These are phyloP conservation scores for Phaedon cochleariae DNA, from an alignment of 2,888 invertebrate species.

Conservation along the genomic window DNA sequence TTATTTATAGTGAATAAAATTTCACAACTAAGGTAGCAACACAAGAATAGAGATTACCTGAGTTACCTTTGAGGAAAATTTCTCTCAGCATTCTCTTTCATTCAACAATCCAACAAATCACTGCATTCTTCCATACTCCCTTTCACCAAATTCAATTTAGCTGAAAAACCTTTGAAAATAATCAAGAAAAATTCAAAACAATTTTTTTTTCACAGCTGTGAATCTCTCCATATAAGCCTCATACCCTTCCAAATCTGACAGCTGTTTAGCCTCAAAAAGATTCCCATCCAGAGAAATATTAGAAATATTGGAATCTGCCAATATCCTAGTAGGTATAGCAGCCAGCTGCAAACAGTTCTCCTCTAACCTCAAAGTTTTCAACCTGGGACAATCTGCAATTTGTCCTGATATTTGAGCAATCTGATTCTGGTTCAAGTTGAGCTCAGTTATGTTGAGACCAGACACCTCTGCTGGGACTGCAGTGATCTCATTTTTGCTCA, in stretches of 20 bases:
- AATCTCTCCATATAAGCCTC: slow-evolving; percentile 94
- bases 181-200: slow-evolving; percentile 75
- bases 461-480: slow-evolving; percentile 80
- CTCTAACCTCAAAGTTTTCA: slow-evolving; percentile 92
- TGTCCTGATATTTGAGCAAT: slow-evolving; percentile 77
- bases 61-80: not conserved
- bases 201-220: slow-evolving; percentile 95
- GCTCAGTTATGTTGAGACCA: slow-evolving; percentile 81
- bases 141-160: not conserved
- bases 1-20: no score
- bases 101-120: no score
- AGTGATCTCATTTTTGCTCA: slow-evolving; percentile 87
- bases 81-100: not conserved
- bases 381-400: slow-evolving; percentile 81
- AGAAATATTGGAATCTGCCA: slow-evolving; percentile 87
- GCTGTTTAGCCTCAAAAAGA: slow-evolving; percentile 90
- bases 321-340: slow-evolving; percentile 78
- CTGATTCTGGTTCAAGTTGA: slow-evolving; percentile 96
- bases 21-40: no score
- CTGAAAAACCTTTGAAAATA: not conserved
- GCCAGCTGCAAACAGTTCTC: slow-evolving; percentile 92
- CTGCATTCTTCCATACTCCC: no score
- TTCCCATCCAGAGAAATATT: slow-evolving; percentile 92
- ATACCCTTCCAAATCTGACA: slow-evolving; percentile 89
- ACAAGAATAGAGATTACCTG: no score